These are phyloP conservation scores for Ageneiosus marmoratus DNA, from an alignment of 2,113 vertebrate species.

Conservation along the genomic window DNA sequence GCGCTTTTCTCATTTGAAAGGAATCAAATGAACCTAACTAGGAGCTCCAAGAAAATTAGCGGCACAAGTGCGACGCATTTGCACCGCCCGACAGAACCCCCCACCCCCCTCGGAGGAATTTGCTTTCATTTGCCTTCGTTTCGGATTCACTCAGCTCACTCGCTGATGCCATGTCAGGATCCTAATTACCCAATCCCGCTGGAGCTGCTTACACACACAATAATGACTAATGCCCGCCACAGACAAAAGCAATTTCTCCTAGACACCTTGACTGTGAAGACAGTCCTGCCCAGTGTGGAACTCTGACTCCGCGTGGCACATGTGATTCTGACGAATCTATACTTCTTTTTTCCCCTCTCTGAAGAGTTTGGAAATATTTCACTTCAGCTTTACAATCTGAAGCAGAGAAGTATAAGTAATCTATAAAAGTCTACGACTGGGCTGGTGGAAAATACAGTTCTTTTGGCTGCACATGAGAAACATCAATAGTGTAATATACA, in stretches of 20 bases:
- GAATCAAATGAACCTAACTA: constrained; percentile 65
- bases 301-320: constrained; percentile 12
- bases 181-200: constrained; percentile 65
- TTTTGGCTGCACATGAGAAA: constrained; percentile 42
- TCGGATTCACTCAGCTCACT: constrained; percentile 58
- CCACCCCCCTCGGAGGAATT: constrained; percentile 58
- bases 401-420: constrained; percentile 41
- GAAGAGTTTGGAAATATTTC: constrained; percentile 23
- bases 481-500: constrained; percentile 41
- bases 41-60: constrained; percentile 62
- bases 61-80: constrained; percentile 45
- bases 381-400: constrained; percentile 41
- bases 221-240: constrained; percentile 61
- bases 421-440: constrained; percentile 40
- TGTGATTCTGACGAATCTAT: constrained; percentile 27
- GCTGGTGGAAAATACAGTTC: constrained; percentile 43
- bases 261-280: constrained; percentile 63
- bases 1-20: constrained; percentile 66
- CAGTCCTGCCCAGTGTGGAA: constrained; percentile 41
- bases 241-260: constrained; percentile 68
- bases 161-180: constrained; percentile 61
- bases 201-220: constrained; percentile 59
- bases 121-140: constrained; percentile 64
- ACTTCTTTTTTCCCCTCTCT: neutral
- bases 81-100: too few species aligned